Base-by-base conservation (phyloP, 2,888 invertebrate species). In the Pandemis cinnamomeana region DNA sequence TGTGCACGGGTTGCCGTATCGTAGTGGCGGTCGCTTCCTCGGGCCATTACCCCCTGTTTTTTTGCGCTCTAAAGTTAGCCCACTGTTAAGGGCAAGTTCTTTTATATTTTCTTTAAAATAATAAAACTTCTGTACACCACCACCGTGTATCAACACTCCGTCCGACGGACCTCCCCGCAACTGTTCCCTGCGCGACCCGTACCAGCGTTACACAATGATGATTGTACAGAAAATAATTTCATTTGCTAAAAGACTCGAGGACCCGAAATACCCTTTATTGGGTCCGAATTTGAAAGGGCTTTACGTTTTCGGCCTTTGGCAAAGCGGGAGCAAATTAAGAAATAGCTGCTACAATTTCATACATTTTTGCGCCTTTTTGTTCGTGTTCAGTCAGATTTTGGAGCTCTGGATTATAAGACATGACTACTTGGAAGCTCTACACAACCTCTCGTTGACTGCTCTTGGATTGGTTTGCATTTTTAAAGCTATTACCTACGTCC, bases 201-300 rank as follows among this genome's bases (percentile, higher is more conserved):
- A n/a, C n/a, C n/a, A n/a, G n/a, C n/a, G n/a, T n/a, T n/a, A n/a
- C n/a, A n/a, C n/a, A 67, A 67, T 67, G 61, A 51, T 15, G 87
- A 68, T 80, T 77, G 72, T 79, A 42, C 55, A 82, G 75, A 84
- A 81, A 78, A 51, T 87, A 60, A 78, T 84, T 75, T 77, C 73
- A 20, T 80, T 80, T 63, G 73, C 82, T 3, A 79, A 86, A 79
- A 71, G 76, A 5, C 78, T 89, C 10, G 90, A 91, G 73, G 83
- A 90, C 75, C 81, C 85, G 36, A 77, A 84, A 46, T 77, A 89
- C 77, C 91, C 91, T 71, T 83, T 90, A 75, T 77, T 91, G 71
- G 91, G 90, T 1, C 91, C 91, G 8, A 88, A 85, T 68, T 80
- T 91, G 68, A 87, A 83, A 78, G 86, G 82, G 11, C 84, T 91